phyloP scores from a whole-genome alignment of 2,113 vertebrate genomes.

The Piaya cayana region DNA sequence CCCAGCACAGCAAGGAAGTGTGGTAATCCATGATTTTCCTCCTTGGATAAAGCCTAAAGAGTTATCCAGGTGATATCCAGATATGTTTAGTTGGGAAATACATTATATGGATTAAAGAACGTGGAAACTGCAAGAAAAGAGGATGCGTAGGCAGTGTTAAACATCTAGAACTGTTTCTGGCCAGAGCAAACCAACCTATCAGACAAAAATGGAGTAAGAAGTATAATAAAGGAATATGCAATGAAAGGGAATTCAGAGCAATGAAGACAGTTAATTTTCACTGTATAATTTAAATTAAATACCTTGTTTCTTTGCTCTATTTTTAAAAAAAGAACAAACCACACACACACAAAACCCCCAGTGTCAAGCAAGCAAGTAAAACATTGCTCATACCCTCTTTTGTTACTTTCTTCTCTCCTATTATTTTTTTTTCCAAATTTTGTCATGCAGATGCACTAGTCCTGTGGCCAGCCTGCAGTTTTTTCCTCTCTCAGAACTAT shows the following conservation, averaged over 20 bases:
- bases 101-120: background rate
- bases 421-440: background rate
- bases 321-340: background rate
- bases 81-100: background rate
- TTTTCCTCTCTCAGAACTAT: background rate
- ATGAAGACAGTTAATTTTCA: background rate
- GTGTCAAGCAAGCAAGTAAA: background rate
- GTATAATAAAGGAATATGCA: background rate
- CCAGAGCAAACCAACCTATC: background rate
- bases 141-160: background rate
- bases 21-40: background rate
- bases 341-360: no score
- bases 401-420: background rate
- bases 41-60: background rate
- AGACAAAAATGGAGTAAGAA: background rate
- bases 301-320: background rate
- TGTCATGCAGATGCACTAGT: background rate
- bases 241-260: background rate
- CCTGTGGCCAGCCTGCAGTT: background rate
- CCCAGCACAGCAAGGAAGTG: background rate
- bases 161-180: background rate
- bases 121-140: background rate
- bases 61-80: background rate
- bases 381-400: no score
- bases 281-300: background rate